A percentile compares a stretch with the other conserved stretches of the same genome.
phyloP scores from a whole-genome alignment of 2,113 vertebrate species.

The Heterotilapia buettikoferi region DNA sequence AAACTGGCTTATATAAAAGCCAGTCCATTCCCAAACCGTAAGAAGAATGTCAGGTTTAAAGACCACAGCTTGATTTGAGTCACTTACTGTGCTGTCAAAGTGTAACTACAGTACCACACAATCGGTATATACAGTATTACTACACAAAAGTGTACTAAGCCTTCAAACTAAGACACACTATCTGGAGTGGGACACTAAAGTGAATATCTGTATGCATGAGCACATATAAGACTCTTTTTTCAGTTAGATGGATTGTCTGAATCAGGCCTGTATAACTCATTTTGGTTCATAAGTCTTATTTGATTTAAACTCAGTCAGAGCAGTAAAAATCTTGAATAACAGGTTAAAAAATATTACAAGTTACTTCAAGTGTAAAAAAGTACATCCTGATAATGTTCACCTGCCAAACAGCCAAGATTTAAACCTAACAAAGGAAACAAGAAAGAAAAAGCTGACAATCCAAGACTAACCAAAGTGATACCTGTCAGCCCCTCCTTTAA shows the following conservation, averaged over 20 bases:
- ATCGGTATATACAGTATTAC: not conserved
- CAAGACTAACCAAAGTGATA: not conserved
- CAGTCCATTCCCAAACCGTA: not conserved
- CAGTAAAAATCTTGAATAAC: not conserved
- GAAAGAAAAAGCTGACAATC: not conserved
- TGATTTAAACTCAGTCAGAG: not conserved
- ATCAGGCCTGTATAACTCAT: not conserved
- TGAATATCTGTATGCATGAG: not conserved
- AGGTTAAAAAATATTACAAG: not conserved
- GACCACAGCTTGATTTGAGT: not conserved
- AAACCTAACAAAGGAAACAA: not conserved
- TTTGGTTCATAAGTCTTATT: not conserved
- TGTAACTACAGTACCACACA: not conserved
- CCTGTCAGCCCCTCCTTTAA: not conserved
- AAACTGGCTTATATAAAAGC: not conserved
- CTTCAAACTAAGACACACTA: not conserved
- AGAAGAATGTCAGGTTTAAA: not conserved
- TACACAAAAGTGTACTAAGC: not conserved
- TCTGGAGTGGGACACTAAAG: fast-evolving
- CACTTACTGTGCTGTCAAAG: not conserved
- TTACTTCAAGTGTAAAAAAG: not conserved
- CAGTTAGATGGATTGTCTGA: not conserved
- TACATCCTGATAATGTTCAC: not conserved
- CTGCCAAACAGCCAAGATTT: not conserved
- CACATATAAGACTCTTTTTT: not conserved